Conservation (phyloP, 1,140 invertebrate species). For the Aphis gossypii region DNA sequence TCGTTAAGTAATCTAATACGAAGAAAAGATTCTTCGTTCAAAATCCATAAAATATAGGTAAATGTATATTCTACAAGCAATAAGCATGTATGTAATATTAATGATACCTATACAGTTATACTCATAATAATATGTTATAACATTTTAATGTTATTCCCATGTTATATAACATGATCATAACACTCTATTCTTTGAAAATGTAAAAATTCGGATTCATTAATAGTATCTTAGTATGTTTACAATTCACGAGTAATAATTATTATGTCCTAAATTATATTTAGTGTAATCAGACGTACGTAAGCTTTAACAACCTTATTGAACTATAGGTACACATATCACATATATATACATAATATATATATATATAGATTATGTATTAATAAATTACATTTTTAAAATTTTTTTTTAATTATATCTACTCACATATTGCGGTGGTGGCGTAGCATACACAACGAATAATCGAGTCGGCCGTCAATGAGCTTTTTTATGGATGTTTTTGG, state of each 20-base stretch:
- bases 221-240: background rate
- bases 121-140: background rate
- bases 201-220: background rate
- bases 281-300: background rate
- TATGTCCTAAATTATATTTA: background rate
- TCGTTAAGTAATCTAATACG: background rate
- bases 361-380: background rate
- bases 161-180: background rate
- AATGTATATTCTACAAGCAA: background rate
- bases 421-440: too few species aligned
- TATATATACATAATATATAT: too few species aligned
- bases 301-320: background rate
- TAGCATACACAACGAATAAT: too few species aligned
- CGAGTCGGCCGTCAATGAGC: too few species aligned
- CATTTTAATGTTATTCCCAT: background rate
- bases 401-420: background rate
- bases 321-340: background rate
- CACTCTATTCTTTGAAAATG: background rate
- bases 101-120: background rate
- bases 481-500: too few species aligned
- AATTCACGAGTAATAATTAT: background rate
- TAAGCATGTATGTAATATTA: background rate
- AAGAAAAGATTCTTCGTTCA: background rate
- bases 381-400: background rate
- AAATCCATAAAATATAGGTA: background rate